Conservation (phyloP, 2,888 invertebrate species). For the Bembecia ichneumoniformis region DNA sequence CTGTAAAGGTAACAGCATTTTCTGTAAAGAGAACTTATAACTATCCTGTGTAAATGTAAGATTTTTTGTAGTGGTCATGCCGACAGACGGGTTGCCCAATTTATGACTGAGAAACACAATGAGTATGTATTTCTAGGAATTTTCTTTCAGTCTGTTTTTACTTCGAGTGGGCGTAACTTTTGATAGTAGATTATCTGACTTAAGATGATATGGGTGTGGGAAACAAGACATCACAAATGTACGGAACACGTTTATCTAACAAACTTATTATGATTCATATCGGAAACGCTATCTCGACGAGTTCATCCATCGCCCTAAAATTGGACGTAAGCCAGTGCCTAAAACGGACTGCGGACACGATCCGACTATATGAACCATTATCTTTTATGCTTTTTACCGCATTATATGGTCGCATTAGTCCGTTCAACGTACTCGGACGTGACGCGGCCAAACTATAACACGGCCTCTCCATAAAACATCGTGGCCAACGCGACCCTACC, state of each 20-base stretch:
- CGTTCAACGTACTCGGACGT: conserved; percentile 31
- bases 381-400: conserved; percentile 21
- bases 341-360: conserved; percentile 47
- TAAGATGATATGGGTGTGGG: conserved; percentile 58
- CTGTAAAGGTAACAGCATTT: no score
- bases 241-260: conserved; percentile 36
- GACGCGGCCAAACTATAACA: conserved; percentile 20
- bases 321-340: conserved; percentile 57
- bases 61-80: no score
- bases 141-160: conserved; percentile 40
- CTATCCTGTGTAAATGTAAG: no score
- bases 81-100: no score
- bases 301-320: conserved; percentile 34
- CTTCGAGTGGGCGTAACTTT: conserved; percentile 49
- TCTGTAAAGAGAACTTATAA: no score
- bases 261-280: conserved; percentile 41
- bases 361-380: conserved; percentile 42
- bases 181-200: conserved; percentile 53
- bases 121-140: conserved; percentile 36
- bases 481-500: conserved; percentile 37
- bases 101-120: no score
- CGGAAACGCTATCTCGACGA: conserved; percentile 35
- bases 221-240: conserved; percentile 33
- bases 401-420: conserved; percentile 18
- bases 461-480: conserved; percentile 25